Evolutionary conservation across 2,888 invertebrate genomes (phyloP).

Genomic region (Idaea biselata): DNA sequence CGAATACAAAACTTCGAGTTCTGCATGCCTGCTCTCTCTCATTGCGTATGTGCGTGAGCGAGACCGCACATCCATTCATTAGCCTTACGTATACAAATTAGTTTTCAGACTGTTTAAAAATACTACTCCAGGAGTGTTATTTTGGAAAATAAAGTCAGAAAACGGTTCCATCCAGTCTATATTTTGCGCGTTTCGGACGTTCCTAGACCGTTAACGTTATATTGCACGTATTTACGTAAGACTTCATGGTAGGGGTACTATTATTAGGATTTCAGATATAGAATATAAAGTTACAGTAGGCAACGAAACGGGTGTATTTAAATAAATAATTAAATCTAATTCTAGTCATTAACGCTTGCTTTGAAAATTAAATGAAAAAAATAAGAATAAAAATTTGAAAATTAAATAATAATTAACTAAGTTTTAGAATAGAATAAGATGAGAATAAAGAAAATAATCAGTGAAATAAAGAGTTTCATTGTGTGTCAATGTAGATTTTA

Average conservation of each 20-base stretch:
- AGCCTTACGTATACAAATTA: too few species aligned
- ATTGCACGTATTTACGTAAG: not conserved
- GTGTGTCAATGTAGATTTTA: not conserved
- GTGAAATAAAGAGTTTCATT: not conserved
- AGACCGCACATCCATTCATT: too few species aligned
- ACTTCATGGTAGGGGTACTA: not conserved
- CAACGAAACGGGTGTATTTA: conserved; percentile 4
- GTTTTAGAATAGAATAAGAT: not conserved
- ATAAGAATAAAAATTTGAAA: not conserved
- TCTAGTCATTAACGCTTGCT: conserved; percentile 17
- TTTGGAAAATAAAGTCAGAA: too few species aligned
- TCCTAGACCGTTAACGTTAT: too few species aligned
- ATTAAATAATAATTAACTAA: not conserved
- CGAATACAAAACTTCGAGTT: too few species aligned
- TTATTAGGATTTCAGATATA: conserved; percentile 4
- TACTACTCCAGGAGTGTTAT: too few species aligned
- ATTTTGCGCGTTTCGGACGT: too few species aligned
- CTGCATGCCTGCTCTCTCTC: too few species aligned
- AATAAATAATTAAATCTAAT: conserved; percentile 29
- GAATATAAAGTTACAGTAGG: not conserved
- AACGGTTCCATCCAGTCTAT: too few species aligned
- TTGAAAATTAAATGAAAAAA: conserved; percentile 14
- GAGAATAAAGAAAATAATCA: not conserved
- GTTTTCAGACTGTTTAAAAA: too few species aligned
- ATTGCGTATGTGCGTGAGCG: too few species aligned